These are phyloP conservation scores for human (Homo sapiens) DNA, from an alignment of 2,113 vertebrate genomes.

Conservation along the genomic window GRCh38 chr17:38777501-38778000, in stretches of 20 bases:
- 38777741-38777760: slow-evolving; percentile 94
- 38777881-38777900: no score
- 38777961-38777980: neutral
- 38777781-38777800: slow-evolving; percentile 97
- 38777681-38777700: slow-evolving; percentile 94
- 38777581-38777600: neutral
- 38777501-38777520: neutral
- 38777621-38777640: neutral
- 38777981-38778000: neutral
- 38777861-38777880: neutral
- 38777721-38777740: slow-evolving; percentile 97
- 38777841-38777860: neutral
- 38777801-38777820: slow-evolving; percentile 78
- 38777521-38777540: neutral
- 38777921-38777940: neutral
- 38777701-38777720: slow-evolving; percentile 95
- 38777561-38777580: neutral
- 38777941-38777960: neutral
- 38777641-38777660: neutral
- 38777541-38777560: neutral
- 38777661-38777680: neutral
- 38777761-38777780: slow-evolving; percentile 97
- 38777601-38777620: neutral
- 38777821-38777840: neutral
- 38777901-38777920: neutral